phyloP scores from a whole-genome alignment of 2,113 vertebrate genomes.

The Climacteris rufus region DNA sequence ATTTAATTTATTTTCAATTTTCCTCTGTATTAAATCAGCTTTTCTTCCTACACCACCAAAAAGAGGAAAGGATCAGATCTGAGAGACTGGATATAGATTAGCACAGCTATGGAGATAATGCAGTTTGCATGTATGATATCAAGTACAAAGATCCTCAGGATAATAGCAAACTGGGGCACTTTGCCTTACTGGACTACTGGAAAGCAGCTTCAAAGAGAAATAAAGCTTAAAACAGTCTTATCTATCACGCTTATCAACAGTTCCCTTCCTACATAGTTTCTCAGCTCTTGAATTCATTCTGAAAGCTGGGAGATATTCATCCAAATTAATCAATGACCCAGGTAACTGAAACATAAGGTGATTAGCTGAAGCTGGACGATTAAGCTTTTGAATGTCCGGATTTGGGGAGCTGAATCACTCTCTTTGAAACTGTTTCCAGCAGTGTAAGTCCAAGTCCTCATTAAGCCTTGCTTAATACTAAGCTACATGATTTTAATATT shows the following conservation, averaged over 20 bases:
- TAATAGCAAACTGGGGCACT: not conserved
- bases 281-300: not conserved
- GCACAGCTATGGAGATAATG: not conserved
- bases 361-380: conserved; percentile 19
- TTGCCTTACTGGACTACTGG: accelerated
- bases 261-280: not conserved
- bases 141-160: not conserved
- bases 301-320: not conserved
- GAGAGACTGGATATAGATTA: not conserved
- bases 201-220: not conserved
- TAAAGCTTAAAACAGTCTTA: not conserved
- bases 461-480: not conserved
- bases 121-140: not conserved
- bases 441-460: not conserved
- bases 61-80: not conserved
- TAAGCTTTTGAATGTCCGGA: not conserved
- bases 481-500: not conserved
- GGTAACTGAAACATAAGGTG: conserved; percentile 38
- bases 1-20: not conserved
- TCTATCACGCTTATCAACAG: not conserved
- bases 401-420: conserved; percentile 7
- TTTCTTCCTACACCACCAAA: not conserved
- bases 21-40: not conserved
- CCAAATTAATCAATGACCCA: conserved; percentile 35
- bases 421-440: conserved; percentile 27